phyloP scores from a whole-genome alignment of 1,140 invertebrate species.

The Sminthurinus signatus region DNA sequence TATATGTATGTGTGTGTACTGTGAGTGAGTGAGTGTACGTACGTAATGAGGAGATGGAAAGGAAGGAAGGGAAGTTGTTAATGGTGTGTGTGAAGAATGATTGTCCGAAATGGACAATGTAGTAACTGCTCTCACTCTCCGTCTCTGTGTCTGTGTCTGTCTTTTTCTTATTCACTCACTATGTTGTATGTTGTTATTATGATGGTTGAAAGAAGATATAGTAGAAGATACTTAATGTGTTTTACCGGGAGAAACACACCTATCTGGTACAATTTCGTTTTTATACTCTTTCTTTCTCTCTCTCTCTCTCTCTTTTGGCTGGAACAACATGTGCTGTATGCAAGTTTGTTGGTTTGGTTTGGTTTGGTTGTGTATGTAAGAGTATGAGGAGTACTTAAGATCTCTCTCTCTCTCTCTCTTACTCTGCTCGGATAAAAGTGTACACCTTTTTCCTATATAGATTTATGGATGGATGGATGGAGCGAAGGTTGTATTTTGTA shows the following conservation, averaged over 20 bases:
- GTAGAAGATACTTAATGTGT: neutral
- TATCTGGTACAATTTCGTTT: neutral
- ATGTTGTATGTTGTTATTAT: no score
- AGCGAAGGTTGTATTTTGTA: neutral
- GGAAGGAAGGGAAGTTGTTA: neutral
- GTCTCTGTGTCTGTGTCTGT: no score
- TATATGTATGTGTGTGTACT: neutral
- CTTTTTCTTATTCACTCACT: no score
- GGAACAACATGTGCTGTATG: constrained; percentile 1
- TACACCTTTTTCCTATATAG: neutral
- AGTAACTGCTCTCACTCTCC: no score
- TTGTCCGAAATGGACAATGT: neutral
- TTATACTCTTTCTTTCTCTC: no score
- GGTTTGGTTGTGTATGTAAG: no score
- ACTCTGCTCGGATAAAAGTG: no score
- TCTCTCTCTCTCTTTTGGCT: no score
- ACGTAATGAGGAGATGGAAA: neutral
- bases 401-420: no score
- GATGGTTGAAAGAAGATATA: neutral
- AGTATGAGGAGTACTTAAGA: no score
- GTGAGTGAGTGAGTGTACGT: neutral
- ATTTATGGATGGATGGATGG: neutral
- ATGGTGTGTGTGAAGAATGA: constrained; percentile 1
- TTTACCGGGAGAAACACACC: neutral
- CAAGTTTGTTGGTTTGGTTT: neutral